A percentile compares a stretch with the other conserved stretches of the same genome.
These are phyloP conservation scores for Phataginus tricuspis DNA, from an alignment of 2,797 vertebrate species.

Conservation along the genomic window DNA sequence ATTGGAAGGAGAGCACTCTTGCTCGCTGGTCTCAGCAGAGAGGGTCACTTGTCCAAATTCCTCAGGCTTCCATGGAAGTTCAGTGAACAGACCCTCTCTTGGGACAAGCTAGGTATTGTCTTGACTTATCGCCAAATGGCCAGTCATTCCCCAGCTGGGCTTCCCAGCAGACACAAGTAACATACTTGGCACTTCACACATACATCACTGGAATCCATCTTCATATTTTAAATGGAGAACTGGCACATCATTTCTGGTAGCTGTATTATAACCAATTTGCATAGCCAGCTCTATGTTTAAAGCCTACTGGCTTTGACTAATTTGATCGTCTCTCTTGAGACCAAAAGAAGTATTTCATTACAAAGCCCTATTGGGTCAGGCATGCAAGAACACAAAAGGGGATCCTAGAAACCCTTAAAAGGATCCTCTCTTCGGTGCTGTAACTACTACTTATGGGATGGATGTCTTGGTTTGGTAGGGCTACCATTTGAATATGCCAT, in stretches of 20 bases:
- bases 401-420: not conserved
- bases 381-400: not conserved
- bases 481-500: not conserved
- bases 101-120: not conserved
- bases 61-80: not conserved
- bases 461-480: not conserved
- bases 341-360: not conserved
- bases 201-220: not conserved
- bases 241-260: not conserved
- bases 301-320: not conserved
- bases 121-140: not conserved
- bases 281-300: not conserved
- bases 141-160: not conserved
- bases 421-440: not conserved
- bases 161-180: not conserved
- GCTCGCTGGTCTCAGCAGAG: not conserved
- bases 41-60: not conserved
- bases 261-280: not conserved
- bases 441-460: not conserved
- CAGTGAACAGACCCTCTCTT: not conserved
- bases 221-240: not conserved
- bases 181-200: not conserved
- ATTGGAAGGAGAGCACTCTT: not conserved
- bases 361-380: not conserved
- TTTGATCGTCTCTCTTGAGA: not conserved